Evolutionary conservation across 2,888 invertebrate genomes (phyloP), one percentile per base, ranked within the genome.

Genomic region (Stomorhina lunata): DNA sequence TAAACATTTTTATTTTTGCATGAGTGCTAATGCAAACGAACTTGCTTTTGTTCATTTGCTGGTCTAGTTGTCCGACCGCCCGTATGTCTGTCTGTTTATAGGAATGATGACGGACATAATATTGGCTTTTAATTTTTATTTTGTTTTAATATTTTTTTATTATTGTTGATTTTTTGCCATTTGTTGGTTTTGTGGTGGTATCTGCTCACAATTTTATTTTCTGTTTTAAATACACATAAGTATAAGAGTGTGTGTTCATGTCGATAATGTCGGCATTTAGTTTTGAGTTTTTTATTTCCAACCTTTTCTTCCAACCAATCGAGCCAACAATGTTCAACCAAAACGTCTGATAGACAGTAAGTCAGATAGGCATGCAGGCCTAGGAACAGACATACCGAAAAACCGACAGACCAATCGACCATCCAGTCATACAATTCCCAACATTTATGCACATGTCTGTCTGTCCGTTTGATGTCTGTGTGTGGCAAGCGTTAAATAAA

Each of bases 401-500:
- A 12, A 12, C 15, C 4, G 12, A 27, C 4, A 25, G 55, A 20
- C 9, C 48, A 48, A 55, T 27, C 45, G 37, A 34, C 17, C 65
- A 17, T 4, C 29, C 43, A 57, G 48, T 37, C 40, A 45, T 22
- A 68, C 34, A 57, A 15, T 53, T 45, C 7, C 15, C 37, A 15
- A 71, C 17, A 27, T 59, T 25, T 34, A 9, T 45, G 55, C 65
- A 57, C 48, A 76, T 68, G 15, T n/a, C 15, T n/a, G 6, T 43
- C 9, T 32, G 9, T 32, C 4, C 15, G 25, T 40, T 15, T 37
- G 25, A 45, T 75, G 75, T 6, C 66, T 69, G 75, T 75, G 80
- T 71, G 79, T 72, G 79, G 82, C 75, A 66, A 82, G 82, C 79
- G 82, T 82, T 79, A 82, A 82, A 82, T 82, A 82, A 79, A 79